Evolutionary conservation across 2,113 vertebrate genomes (phyloP), one percentile per base, ranked within the genome.

Genomic region (Carollia perspicillata): DNA sequence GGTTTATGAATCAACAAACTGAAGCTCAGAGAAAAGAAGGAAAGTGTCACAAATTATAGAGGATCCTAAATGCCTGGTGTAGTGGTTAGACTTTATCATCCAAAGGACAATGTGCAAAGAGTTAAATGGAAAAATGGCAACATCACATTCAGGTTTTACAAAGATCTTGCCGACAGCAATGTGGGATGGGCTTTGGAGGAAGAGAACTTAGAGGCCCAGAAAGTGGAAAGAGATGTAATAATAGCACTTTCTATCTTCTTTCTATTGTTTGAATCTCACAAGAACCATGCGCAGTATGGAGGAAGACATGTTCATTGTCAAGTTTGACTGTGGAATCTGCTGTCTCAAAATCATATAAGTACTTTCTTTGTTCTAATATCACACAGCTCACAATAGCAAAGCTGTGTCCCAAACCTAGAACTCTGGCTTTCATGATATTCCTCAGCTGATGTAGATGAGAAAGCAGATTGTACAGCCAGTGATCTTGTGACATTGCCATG

Each of bases 181-280:
- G 8, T 74, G 42, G 9, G 72, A 81, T 79, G 4, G 40, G 40
- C 13, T 88, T 77, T 94, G 42, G 51, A 83, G 9, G 28, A 17
- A 10, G 3, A 68, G 3, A 90, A 78, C 17, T 33, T 40, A 20
- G 26, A 30, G 65, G 47, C 12, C 85, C 77, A 18, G 75, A 88
- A 74, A 94, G 78, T 84, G 40, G 47, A 88, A 90, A 95, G 11
- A 65, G 49, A 6, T n/a, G 4, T 65, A 37, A 49, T 69, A 75
- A 55, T 84, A 65, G 60, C 40, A 80, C 22, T 68, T 93, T 44
- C 60, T 88, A 68, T 91, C 83, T 78, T 26, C n/a, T 94, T 83
- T 83, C 79, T 69, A 68, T 95, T 74, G 58, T 91, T 68, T 79
- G 47, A 83, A 23, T 93, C 23, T 96, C 71, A 77, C 47, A 89